These are phyloP conservation scores for Leptinotarsa undecemlineata DNA, from an alignment of 1,140 invertebrate genomes.

Conservation along the genomic window DNA sequence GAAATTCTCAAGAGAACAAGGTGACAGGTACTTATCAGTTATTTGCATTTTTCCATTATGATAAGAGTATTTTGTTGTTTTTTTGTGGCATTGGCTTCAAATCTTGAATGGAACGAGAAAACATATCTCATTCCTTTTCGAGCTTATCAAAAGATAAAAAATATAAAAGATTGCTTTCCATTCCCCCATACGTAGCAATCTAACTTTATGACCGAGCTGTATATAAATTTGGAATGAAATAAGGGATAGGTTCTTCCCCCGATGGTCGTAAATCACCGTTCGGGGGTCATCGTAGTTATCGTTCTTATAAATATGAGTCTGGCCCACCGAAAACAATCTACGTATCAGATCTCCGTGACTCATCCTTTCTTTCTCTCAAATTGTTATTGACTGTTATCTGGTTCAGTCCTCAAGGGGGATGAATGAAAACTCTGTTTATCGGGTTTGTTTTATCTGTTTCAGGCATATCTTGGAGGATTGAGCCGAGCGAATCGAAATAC, in stretches of 20 bases:
- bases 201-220: conserved; percentile 26
- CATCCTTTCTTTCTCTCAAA: conserved; percentile 30
- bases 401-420: conserved; percentile 14
- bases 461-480: too few species aligned
- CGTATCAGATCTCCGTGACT: conserved; percentile 36
- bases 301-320: conserved; percentile 39
- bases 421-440: background rate
- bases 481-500: too few species aligned
- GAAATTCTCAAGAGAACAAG: too few species aligned
- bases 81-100: too few species aligned
- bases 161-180: conserved; percentile 18
- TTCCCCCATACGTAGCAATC: conserved; percentile 16
- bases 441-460: too few species aligned
- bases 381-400: conserved; percentile 36
- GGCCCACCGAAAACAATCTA: conserved; percentile 38
- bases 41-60: too few species aligned
- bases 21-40: too few species aligned
- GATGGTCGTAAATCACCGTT: conserved; percentile 41
- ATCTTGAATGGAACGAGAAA: too few species aligned
- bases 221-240: conserved; percentile 29
- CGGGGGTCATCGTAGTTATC: conserved; percentile 44
- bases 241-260: conserved; percentile 34
- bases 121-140: too few species aligned
- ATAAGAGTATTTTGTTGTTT: too few species aligned
- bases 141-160: conserved; percentile 11